phyloP scores from a whole-genome alignment of 2,797 vertebrate species.

The Zenarchopterus dispar region DNA sequence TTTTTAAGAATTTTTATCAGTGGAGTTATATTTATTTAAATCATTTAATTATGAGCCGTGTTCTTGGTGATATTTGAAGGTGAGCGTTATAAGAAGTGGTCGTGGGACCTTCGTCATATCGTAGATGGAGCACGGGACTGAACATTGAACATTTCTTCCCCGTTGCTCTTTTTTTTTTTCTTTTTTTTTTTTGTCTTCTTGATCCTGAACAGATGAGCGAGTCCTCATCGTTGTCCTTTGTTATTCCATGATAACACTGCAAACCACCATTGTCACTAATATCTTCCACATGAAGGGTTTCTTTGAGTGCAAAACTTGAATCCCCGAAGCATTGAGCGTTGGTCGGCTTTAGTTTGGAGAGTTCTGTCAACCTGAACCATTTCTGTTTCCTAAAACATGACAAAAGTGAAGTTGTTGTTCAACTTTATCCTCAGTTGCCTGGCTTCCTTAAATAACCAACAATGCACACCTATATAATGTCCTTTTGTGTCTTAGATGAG shows the following conservation, averaged over 20 bases:
- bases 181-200: conserved; percentile 27
- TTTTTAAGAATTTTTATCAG: conserved; percentile 57
- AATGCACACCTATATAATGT: conserved; percentile 71
- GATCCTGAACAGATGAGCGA: conserved; percentile 36
- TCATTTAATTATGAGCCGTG: conserved; percentile 64
- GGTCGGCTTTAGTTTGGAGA: conserved; percentile 39
- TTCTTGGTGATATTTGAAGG: conserved; percentile 68
- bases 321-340: conserved; percentile 26
- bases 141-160: conserved; percentile 38
- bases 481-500: conserved; percentile 69
- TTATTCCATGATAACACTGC: conserved; percentile 56
- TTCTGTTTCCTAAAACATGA: conserved; percentile 46
- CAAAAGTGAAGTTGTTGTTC: conserved; percentile 56
- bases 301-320: conserved; percentile 73
- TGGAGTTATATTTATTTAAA: conserved; percentile 78
- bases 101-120: conserved; percentile 51
- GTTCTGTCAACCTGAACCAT: conserved; percentile 42
- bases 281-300: conserved; percentile 64
- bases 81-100: conserved; percentile 29
- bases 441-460: conserved; percentile 68
- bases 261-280: conserved; percentile 54
- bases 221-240: conserved; percentile 46
- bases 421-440: conserved; percentile 53
- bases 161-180: conserved; percentile 31
- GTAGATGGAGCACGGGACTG: conserved; percentile 18